Conservation (phyloP, 2,797 vertebrate species). For the Triplophysa yarkandensis region DNA sequence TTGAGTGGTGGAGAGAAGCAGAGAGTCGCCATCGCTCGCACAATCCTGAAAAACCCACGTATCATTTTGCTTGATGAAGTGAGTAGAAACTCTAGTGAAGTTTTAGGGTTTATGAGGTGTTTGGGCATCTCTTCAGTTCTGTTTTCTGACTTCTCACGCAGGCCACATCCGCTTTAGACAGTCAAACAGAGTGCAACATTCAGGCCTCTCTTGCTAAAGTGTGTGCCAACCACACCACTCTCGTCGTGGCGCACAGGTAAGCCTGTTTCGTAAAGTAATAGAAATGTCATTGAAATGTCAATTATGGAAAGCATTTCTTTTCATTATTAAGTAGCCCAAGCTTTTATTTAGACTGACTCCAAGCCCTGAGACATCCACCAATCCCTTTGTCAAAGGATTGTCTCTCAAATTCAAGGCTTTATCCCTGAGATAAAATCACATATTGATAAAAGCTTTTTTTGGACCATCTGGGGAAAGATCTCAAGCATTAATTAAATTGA, state of each 20-base stretch:
- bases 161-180: conserved; percentile 90
- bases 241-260: conserved; percentile 90
- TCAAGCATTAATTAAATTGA: conserved; percentile 54
- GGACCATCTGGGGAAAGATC: conserved; percentile 49
- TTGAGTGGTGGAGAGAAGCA: conserved; percentile 92
- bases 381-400: conserved; percentile 22
- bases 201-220: conserved; percentile 86
- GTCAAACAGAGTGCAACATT: conserved; percentile 87
- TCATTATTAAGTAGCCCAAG: background rate
- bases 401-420: conserved; percentile 39
- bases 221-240: conserved; percentile 83
- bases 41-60: conserved; percentile 74
- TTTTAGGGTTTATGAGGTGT: background rate
- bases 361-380: background rate
- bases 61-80: conserved; percentile 73
- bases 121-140: background rate
- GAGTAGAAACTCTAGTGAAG: conserved; percentile 6
- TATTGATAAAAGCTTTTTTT: conserved; percentile 48
- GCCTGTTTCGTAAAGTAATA: background rate
- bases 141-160: conserved; percentile 50
- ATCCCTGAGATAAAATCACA: conserved; percentile 51
- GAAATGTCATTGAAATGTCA: background rate
- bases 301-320: background rate
- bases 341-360: conserved; percentile 1
- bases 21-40: conserved; percentile 87